Conservation (phyloP, 2,113 vertebrate species). For the Rhombomys opimus region DNA sequence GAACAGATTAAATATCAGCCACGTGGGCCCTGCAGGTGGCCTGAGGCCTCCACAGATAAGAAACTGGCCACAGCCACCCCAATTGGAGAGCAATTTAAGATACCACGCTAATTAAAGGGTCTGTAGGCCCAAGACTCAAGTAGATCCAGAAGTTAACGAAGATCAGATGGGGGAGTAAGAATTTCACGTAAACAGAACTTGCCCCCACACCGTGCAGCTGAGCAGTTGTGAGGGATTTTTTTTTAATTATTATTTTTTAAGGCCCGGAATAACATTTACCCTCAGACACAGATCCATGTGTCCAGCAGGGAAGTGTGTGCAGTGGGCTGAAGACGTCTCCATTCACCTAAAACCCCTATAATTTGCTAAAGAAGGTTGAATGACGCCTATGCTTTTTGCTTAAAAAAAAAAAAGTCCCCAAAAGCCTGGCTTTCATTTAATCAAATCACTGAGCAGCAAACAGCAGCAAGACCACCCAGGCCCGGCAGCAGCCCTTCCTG, state of each 20-base stretch:
- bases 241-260: neutral
- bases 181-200: conserved; percentile 2
- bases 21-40: neutral
- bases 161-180: conserved; percentile 28
- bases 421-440: conserved; percentile 52
- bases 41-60: conserved; percentile 11
- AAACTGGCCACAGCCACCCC: neutral
- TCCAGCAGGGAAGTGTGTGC: neutral
- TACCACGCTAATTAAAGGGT: conserved; percentile 46
- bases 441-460: conserved; percentile 15
- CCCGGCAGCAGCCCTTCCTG: neutral
- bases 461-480: conserved; percentile 38
- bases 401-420: neutral
- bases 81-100: conserved; percentile 63
- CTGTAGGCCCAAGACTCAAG: neutral
- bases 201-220: neutral
- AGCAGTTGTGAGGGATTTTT: neutral
- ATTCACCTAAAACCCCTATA: conserved; percentile 37
- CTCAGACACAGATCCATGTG: neutral
- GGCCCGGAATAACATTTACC: neutral
- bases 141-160: conserved; percentile 31
- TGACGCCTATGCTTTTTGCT: neutral
- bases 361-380: conserved; percentile 44
- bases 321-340: neutral
- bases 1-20: conserved; percentile 4